Percentiles rank a stretch among this genome's conserved stretches.
Conservation (phyloP, 1,140 invertebrate species). For the Chironomus tepperi region DNA sequence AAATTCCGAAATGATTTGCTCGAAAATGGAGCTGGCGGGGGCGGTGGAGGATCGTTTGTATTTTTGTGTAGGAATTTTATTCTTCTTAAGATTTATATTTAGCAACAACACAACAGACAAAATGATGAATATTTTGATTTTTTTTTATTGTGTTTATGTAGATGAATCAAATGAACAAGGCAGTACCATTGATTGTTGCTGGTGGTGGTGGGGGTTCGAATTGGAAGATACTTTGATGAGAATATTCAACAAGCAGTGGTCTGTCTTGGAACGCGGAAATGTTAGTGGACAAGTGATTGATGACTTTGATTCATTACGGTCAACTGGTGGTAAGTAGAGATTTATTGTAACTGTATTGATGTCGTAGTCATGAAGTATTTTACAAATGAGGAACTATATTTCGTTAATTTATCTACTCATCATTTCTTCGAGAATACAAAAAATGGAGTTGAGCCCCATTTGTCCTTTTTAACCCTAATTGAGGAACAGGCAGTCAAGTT, state of each 20-base stretch:
- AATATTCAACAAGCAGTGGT: constrained; percentile 60
- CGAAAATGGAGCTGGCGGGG: constrained; percentile 70
- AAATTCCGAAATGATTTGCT: constrained; percentile 54
- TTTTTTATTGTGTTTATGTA: constrained; percentile 31
- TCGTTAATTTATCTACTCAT: too few species aligned
- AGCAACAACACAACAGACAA: constrained; percentile 7
- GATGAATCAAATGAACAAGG: constrained; percentile 51
- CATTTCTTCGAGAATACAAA: too few species aligned
- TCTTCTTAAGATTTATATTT: neutral
- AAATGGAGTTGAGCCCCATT: too few species aligned
- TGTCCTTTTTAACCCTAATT: too few species aligned
- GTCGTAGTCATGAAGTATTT: constrained; percentile 46
- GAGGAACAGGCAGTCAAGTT: too few species aligned
- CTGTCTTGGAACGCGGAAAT: constrained; percentile 34
- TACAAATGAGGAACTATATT: too few species aligned
- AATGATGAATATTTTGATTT: constrained; percentile 22
- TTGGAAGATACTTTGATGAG: constrained; percentile 56
- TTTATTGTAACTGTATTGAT: constrained; percentile 34
- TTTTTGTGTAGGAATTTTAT: constrained; percentile 51
- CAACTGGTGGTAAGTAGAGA: constrained; percentile 63
- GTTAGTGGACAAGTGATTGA: constrained; percentile 37
- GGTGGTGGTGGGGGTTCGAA: constrained; percentile 69
- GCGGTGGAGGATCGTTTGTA: constrained; percentile 73
- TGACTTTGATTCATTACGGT: constrained; percentile 43
- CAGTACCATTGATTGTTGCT: constrained; percentile 60